Evolutionary conservation across 2,888 invertebrate species (phyloP).

Genomic region (Aradus depressus): DNA sequence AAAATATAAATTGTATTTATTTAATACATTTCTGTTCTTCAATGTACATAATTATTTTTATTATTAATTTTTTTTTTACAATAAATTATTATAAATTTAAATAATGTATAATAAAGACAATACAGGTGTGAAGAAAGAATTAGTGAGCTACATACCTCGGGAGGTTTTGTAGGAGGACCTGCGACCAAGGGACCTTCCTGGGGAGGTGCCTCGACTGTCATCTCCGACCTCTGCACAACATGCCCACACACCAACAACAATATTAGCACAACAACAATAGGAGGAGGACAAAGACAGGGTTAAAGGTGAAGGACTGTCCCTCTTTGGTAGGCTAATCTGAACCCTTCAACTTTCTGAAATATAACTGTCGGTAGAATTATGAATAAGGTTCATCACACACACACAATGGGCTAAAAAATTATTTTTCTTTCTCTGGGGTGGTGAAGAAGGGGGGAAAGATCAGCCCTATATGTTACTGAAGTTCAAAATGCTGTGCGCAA

Average conservation of each 20-base stretch:
- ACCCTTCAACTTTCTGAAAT: background rate
- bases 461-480: no score
- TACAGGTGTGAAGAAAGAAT: conserved; percentile 21
- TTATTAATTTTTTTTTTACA: background rate
- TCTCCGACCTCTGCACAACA: conserved; percentile 52
- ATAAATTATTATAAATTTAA: no score
- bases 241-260: conserved; percentile 3
- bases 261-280: background rate
- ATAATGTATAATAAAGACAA: background rate
- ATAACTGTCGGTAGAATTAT: no score
- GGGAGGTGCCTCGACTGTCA: conserved; percentile 63
- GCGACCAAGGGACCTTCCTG: conserved; percentile 56
- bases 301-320: background rate
- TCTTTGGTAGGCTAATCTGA: background rate
- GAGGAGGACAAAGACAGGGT: background rate
- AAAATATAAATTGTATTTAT: background rate
- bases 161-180: conserved; percentile 81
- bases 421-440: background rate
- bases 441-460: background rate
- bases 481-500: no score
- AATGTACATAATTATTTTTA: background rate
- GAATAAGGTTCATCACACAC: no score
- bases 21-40: background rate
- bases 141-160: conserved; percentile 53
- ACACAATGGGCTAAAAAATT: no score